Conservation (phyloP, 2,888 invertebrate genomes). For the Steinernema carpocapsae region DNA sequence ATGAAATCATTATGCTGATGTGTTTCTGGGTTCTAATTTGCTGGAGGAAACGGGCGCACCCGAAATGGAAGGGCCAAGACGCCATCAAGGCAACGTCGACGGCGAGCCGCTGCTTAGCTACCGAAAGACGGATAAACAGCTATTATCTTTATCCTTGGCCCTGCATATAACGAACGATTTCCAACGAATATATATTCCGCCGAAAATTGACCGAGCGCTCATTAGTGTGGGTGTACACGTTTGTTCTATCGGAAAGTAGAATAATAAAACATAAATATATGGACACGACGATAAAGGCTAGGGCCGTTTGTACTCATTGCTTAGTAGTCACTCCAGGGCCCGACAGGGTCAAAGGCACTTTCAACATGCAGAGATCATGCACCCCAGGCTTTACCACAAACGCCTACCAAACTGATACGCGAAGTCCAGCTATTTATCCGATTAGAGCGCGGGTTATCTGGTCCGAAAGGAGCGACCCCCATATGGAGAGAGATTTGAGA, state of each 20-base stretch:
- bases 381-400: constrained; percentile 4
- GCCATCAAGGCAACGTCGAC: constrained; percentile 16
- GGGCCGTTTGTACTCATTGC: too few relatives aligned
- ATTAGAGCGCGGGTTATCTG: constrained; percentile 23
- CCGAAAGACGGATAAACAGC: constrained; percentile 30
- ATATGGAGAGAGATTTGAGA: constrained; percentile 25
- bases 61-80: constrained; percentile 34
- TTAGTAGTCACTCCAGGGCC: neutral
- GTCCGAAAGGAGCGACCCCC: constrained; percentile 27
- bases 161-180: constrained; percentile 25
- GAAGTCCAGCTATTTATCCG: constrained; percentile 37
- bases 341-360: neutral
- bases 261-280: neutral
- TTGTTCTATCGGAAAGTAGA: neutral
- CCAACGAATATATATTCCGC: constrained; percentile 17
- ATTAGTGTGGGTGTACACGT: constrained; percentile 6
- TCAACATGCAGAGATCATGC: constrained; percentile 15
- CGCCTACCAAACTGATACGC: constrained; percentile 37
- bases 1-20: constrained; percentile 16
- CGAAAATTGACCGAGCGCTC: constrained; percentile 29
- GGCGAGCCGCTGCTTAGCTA: constrained; percentile 30
- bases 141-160: constrained; percentile 31
- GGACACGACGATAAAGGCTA: neutral
- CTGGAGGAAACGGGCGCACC: constrained; percentile 25
- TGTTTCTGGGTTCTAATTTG: constrained; percentile 24